Percentiles rank a stretch among this genome's conserved stretches.
Evolutionary conservation across 2,888 invertebrate genomes (phyloP).

Genomic region (Mesopsocus fuscifrons): DNA sequence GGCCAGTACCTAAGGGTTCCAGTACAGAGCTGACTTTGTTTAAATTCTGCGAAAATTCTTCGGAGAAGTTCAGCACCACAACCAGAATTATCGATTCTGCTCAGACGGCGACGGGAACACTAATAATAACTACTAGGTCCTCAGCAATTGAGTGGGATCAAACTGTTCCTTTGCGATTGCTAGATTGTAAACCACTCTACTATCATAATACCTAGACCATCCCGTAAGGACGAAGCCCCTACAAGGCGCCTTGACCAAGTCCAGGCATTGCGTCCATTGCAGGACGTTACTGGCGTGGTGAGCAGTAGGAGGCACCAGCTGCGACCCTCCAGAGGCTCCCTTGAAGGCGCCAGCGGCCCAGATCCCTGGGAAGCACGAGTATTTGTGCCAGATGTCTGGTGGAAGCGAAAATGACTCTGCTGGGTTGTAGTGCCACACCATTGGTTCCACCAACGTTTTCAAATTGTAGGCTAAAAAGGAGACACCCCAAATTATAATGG

Average conservation of each 20-base stretch:
- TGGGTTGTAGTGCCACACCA: conserved; percentile 47
- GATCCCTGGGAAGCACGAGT: conserved; percentile 44
- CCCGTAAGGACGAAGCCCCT: conserved; percentile 49
- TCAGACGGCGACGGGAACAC: too few relatives aligned
- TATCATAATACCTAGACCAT: conserved; percentile 55
- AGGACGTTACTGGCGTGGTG: conserved; percentile 26
- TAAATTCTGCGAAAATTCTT: too few relatives aligned
- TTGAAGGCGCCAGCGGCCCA: conserved; percentile 75
- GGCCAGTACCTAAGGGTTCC: too few relatives aligned
- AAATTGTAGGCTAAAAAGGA: conserved; percentile 35
- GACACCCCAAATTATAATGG: neutral
- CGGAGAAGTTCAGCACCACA: too few relatives aligned
- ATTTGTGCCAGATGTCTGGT: conserved; percentile 39
- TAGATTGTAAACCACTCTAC: too few relatives aligned
- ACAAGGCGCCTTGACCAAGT: conserved; percentile 45
- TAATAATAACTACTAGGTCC: too few relatives aligned
- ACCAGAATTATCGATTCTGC: too few relatives aligned
- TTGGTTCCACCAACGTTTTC: conserved; percentile 40
- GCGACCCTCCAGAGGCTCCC: conserved; percentile 62
- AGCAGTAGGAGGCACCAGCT: conserved; percentile 35
- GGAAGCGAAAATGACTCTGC: conserved; percentile 31
- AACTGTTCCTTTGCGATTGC: too few relatives aligned
- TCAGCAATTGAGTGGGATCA: too few relatives aligned
- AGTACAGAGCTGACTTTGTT: too few relatives aligned
- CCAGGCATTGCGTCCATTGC: conserved; percentile 58